Percentiles rank a stretch among this genome's conserved stretches.
phyloP scores from a whole-genome alignment of 1,140 invertebrate species.

The Hylaeus anthracinus region DNA sequence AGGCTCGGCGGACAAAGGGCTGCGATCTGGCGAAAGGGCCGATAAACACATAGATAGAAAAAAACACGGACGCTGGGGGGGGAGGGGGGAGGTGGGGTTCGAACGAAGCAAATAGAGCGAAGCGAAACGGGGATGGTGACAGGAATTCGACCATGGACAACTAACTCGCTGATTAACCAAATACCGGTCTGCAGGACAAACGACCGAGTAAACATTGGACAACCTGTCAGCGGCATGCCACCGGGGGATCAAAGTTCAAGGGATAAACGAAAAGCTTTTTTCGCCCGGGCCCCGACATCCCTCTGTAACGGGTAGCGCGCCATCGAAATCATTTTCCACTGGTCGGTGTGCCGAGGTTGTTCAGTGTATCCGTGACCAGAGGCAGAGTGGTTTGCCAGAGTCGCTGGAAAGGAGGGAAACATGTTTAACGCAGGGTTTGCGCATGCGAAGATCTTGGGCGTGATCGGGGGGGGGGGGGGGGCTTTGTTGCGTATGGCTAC shows the following conservation, averaged over 20 bases:
- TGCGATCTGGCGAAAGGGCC: conserved; percentile 41
- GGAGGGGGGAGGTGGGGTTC: neutral
- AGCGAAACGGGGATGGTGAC: conserved; percentile 47
- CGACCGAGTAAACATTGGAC: conserved; percentile 67
- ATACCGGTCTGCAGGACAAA: conserved; percentile 69
- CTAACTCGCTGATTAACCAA: conserved; percentile 72
- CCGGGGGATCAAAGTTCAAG: conserved; percentile 66
- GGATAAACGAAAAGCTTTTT: conserved; percentile 62
- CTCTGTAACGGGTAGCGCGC: conserved; percentile 11
- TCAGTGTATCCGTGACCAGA: too few relatives aligned
- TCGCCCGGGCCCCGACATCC: conserved; percentile 21
- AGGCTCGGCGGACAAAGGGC: conserved; percentile 17
- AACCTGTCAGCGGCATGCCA: conserved; percentile 66
- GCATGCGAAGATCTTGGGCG: too few relatives aligned
- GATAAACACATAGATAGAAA: conserved; percentile 38
- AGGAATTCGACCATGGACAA: conserved; percentile 66
- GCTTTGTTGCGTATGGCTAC: too few relatives aligned
- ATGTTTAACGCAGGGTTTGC: too few relatives aligned
- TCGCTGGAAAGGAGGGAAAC: too few relatives aligned
- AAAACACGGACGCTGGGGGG: neutral
- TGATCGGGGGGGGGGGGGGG: too few relatives aligned
- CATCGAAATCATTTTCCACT: conserved; percentile 51
- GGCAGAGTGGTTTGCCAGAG: too few relatives aligned
- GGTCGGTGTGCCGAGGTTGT: conserved; percentile 1
- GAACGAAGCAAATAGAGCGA: conserved; percentile 33